These are phyloP conservation scores for Synanthedon myopaeformis DNA, from an alignment of 2,888 invertebrate genomes.

Conservation along the genomic window DNA sequence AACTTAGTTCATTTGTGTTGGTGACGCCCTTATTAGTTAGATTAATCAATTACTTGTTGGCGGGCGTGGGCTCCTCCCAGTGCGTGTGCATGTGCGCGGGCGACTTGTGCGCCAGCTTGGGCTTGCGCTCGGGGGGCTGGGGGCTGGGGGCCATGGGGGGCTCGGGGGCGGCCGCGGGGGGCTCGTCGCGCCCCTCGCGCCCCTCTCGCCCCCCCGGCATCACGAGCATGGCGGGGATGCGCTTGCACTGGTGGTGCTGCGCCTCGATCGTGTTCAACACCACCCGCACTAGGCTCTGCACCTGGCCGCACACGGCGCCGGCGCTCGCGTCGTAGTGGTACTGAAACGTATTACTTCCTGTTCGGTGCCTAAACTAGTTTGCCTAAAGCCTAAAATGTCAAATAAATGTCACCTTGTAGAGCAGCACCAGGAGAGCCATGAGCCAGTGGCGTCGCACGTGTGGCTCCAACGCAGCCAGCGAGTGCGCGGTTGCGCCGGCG, in stretches of 20 bases:
- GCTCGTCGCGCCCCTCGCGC: constrained; percentile 6
- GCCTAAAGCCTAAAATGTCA: no score
- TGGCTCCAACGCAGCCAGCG: constrained; percentile 89
- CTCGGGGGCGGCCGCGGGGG: neutral
- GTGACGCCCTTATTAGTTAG: no score
- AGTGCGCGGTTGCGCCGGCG: constrained; percentile 64
- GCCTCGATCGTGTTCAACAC: constrained; percentile 92
- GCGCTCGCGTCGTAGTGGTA: constrained; percentile 81
- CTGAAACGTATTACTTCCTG: constrained; percentile 32
- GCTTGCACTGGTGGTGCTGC: constrained; percentile 91
- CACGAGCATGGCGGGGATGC: constrained; percentile 84
- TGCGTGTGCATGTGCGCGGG: constrained; percentile 62
- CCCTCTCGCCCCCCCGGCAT: constrained; percentile 50
- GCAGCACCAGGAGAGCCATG: constrained; percentile 88
- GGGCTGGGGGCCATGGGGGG: constrained; percentile 12
- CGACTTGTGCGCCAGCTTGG: constrained; percentile 36
- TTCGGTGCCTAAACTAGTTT: constrained; percentile 1
- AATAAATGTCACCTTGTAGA: constrained; percentile 84
- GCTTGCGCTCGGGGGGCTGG: constrained; percentile 13
- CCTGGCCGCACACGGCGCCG: constrained; percentile 76
- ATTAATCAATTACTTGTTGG: no score
- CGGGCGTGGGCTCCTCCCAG: constrained; percentile 73
- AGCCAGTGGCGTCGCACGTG: constrained; percentile 93
- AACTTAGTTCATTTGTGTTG: no score
- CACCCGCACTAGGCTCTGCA: constrained; percentile 86